These are phyloP conservation scores for Sisor rabdophorus DNA, from an alignment of 2,113 vertebrate genomes.

Conservation along the genomic window DNA sequence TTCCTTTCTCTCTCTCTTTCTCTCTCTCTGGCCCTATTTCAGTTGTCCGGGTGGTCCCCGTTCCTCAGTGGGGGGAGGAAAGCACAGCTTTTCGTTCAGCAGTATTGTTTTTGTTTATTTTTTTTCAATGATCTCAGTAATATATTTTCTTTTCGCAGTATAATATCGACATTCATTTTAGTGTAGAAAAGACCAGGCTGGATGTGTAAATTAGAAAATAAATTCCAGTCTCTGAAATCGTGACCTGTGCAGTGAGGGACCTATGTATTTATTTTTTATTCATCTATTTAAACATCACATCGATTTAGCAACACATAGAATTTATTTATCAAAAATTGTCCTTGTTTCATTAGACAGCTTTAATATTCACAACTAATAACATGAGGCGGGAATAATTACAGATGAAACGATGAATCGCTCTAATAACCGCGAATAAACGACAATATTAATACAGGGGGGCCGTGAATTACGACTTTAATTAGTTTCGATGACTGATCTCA, in stretches of 20 bases:
- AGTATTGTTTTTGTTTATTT: constrained; percentile 31
- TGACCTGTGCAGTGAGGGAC: not conserved
- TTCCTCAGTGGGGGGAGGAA: not conserved
- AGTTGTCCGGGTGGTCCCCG: not conserved
- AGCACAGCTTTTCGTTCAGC: constrained; percentile 22
- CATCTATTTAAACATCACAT: too few relatives aligned
- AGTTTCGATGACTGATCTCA: too few relatives aligned
- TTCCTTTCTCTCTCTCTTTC: not conserved
- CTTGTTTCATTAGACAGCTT: too few relatives aligned
- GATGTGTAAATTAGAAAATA: constrained; percentile 34
- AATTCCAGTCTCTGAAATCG: constrained; percentile 35
- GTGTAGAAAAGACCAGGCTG: constrained; percentile 13
- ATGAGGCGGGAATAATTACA: too few relatives aligned
- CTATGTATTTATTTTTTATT: too few relatives aligned
- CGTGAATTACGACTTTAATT: too few relatives aligned
- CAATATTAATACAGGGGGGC: too few relatives aligned
- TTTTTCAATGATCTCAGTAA: constrained; percentile 38
- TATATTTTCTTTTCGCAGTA: constrained; percentile 32
- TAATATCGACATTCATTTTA: constrained; percentile 18
- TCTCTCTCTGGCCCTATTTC: not conserved
- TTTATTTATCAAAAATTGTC: too few relatives aligned
- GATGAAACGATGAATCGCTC: too few relatives aligned
- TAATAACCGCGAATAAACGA: too few relatives aligned
- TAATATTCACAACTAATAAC: too few relatives aligned
- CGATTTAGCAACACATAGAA: too few relatives aligned